Percentiles rank a stretch among this genome's conserved stretches.
phyloP scores from a whole-genome alignment of 2,797 vertebrate genomes.

The Eupleurogrammus muticus region DNA sequence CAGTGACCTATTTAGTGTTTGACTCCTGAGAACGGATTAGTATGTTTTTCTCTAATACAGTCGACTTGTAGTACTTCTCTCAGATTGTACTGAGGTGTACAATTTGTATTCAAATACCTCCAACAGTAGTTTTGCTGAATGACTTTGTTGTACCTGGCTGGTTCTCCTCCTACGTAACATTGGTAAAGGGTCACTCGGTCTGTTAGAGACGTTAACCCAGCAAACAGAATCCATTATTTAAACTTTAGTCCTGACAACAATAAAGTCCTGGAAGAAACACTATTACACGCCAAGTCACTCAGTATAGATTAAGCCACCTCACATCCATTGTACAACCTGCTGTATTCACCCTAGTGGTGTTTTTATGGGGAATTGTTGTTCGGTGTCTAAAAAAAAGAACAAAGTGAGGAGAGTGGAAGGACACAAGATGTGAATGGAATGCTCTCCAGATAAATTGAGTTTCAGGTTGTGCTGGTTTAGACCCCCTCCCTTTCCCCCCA shows the following conservation, averaged over 20 bases:
- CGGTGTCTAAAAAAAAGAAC: constrained; percentile 10
- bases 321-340: neutral
- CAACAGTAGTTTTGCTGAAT: neutral
- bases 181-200: neutral
- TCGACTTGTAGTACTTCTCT: neutral
- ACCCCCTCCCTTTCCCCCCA: constrained; percentile 1
- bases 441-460: constrained; percentile 31
- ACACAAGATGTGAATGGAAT: constrained; percentile 25
- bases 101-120: neutral
- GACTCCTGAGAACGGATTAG: neutral
- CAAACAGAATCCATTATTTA: neutral
- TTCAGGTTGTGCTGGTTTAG: constrained; percentile 41
- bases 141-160: neutral
- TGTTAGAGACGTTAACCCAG: neutral
- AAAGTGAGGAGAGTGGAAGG: constrained; percentile 2
- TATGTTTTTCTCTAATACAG: neutral
- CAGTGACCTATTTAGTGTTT: neutral
- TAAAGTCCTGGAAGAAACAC: neutral
- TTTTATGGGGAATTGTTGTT: constrained; percentile 14
- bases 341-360: neutral
- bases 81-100: rapidly evolving
- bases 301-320: neutral
- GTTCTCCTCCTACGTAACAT: neutral
- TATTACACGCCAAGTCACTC: neutral
- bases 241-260: neutral